A percentile compares a stretch with the other conserved stretches of the same genome.
Conservation (phyloP, 2,113 vertebrate genomes). For the Triplophysa siluroides region DNA sequence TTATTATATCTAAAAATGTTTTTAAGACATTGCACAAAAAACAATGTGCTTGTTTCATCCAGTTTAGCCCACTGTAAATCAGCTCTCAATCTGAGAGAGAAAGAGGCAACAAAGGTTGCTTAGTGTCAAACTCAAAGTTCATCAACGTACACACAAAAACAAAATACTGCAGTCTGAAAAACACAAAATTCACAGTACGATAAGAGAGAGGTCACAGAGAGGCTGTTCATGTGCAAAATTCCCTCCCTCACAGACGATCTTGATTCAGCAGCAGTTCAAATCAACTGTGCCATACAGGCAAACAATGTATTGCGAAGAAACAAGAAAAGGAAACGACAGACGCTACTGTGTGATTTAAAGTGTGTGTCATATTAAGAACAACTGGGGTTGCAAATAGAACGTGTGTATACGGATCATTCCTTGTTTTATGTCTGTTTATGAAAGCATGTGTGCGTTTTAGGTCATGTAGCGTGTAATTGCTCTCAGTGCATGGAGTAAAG, state of each 20-base stretch:
- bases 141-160: conserved; percentile 55
- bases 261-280: conserved; percentile 19
- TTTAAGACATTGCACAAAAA: conserved; percentile 34
- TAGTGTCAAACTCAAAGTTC: conserved; percentile 35
- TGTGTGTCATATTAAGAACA: conserved; percentile 34
- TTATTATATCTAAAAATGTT: conserved; percentile 75
- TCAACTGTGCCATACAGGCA: conserved; percentile 1
- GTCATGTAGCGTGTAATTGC: conserved; percentile 82
- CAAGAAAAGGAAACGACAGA: conserved; percentile 20
- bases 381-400: not conserved
- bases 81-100: conserved; percentile 21
- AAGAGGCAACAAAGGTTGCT: conserved; percentile 18
- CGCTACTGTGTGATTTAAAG: conserved; percentile 20
- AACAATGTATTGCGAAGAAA: not conserved
- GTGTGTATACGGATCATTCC: not conserved
- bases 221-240: conserved; percentile 27
- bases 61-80: conserved; percentile 8
- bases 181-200: conserved; percentile 62
- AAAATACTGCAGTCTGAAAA: conserved; percentile 64
- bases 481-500: conserved; percentile 88
- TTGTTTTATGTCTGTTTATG: not conserved
- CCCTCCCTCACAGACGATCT: not conserved
- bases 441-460: conserved; percentile 56
- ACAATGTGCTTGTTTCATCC: conserved; percentile 20
- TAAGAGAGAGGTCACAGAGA: conserved; percentile 43